Evolutionary conservation across 2,797 vertebrate genomes (phyloP).

Genomic region (Tauraco hartlaubi): DNA sequence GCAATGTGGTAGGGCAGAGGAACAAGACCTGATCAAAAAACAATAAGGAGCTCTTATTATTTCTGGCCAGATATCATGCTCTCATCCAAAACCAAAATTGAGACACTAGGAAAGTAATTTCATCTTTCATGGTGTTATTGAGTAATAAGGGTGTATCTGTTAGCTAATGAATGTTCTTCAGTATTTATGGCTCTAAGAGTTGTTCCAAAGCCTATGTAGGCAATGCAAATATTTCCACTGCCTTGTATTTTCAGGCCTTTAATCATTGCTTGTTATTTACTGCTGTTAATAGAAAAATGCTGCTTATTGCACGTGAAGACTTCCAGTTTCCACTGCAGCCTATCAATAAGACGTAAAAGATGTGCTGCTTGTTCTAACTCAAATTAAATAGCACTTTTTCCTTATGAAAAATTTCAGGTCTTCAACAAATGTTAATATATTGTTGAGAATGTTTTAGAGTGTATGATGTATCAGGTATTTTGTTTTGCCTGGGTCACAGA

Average conservation of each 20-base stretch:
- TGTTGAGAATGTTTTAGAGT: not conserved
- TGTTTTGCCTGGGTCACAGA: not conserved
- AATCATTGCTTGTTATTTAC: not conserved
- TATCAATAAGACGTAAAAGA: not conserved
- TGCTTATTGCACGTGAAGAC: not conserved
- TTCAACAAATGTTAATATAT: not conserved
- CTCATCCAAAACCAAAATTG: not conserved
- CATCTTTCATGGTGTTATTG: not conserved
- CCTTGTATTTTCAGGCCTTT: not conserved
- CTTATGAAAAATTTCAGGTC: not conserved
- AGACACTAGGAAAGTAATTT: not conserved
- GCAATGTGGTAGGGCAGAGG: not conserved
- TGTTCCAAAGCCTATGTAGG: not conserved
- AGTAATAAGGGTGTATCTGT: not conserved
- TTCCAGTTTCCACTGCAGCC: not conserved
- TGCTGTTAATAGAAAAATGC: not conserved
- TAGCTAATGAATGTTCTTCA: not conserved
- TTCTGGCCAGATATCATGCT: not conserved
- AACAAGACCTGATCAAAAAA: not conserved
- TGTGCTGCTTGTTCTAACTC: not conserved
- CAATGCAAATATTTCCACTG: not conserved
- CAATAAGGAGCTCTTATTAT: too few species aligned
- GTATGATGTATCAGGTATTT: not conserved
- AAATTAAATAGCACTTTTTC: not conserved
- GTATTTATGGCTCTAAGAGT: not conserved